Base-by-base conservation (phyloP, 1,140 invertebrate species). In the Adoxophyes honmai region DNA sequence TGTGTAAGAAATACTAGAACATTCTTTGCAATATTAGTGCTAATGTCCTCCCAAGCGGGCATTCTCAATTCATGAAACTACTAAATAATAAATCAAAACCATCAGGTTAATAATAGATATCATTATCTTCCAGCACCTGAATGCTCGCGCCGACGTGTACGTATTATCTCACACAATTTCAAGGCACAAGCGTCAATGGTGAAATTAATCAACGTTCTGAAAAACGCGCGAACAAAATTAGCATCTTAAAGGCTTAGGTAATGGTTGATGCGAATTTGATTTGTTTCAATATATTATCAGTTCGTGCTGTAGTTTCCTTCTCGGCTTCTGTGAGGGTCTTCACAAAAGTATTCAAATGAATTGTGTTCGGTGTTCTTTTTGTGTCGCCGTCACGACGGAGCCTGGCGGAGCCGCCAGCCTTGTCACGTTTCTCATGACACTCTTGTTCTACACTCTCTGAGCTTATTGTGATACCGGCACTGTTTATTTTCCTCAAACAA, bases 291-390 rank as follows among this genome's bases (percentile, higher is more conserved):
- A 21, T 48, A 28, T n/a, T n/a, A n/a, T 44, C 39, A 44, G n/a
- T 18, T 48, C 42, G 42, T 48, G 42, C 42, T 16, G 18, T 48
- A 9, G 42, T 48, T 48, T 48, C 21, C 15, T 48, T 11, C 18
- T 48, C 42, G 68, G 61, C 68, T 65, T 64, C 55, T 59, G 35
- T 51, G 52, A 55, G 53, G 42, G 58, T 51, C 33, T 42, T 36
- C 62, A 57, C 65, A 75, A 73, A 75, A 66, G 39, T 55, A 73
- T 75, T 75, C 57, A 75, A 75, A 73, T 73, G 48, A 70, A 64
- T 68, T 36, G 36, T 55, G 21, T 4, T 21, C 18, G 13, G 15
- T 38, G 55, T 28, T 42, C 39, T 61, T 66, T 71, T 66, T 61
- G 52, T 68, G 18, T 28, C 16, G 5, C 34, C 65, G 74, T 81